Percentiles rank a stretch among this genome's conserved stretches.
These are phyloP conservation scores for Epicampocera succincta DNA, from an alignment of 2,888 invertebrate species.

Conservation along the genomic window DNA sequence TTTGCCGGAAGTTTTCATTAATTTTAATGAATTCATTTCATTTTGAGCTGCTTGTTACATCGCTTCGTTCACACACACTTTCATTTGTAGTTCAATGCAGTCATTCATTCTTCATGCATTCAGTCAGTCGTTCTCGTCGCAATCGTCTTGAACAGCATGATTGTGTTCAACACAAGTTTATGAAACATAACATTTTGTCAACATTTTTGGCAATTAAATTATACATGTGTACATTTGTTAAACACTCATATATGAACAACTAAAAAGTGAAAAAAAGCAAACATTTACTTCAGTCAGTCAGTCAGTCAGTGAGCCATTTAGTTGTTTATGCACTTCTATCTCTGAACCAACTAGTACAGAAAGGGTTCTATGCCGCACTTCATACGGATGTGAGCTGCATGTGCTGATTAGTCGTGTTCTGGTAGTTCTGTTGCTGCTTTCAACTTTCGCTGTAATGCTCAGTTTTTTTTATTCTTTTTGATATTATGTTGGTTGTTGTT, in stretches of 20 bases:
- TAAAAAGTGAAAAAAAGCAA: constrained; percentile 5
- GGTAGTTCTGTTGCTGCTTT: constrained; percentile 22
- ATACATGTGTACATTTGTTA: constrained; percentile 64
- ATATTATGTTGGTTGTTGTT: constrained; percentile 44
- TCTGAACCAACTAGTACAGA: neutral
- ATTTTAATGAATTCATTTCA: constrained; percentile 52
- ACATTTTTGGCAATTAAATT: constrained; percentile 70
- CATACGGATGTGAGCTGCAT: constrained; percentile 42
- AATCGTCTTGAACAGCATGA: constrained; percentile 18
- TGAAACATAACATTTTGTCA: constrained; percentile 70
- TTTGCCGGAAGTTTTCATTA: constrained; percentile 54
- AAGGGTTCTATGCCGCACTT: neutral
- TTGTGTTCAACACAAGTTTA: constrained; percentile 59
- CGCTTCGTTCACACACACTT: too few relatives aligned
- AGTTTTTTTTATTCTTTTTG: constrained; percentile 9
- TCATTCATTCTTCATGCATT: constrained; percentile 27
- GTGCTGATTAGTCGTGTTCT: constrained; percentile 33
- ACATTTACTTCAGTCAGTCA: constrained; percentile 43
- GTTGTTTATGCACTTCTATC: constrained; percentile 18
- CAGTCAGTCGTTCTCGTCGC: neutral
- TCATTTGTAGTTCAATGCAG: neutral
- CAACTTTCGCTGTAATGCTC: constrained; percentile 55
- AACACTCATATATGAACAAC: constrained; percentile 37
- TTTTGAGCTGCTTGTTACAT: too few relatives aligned
- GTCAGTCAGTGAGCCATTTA: constrained; percentile 11